Conservation (phyloP, 1,140 invertebrate species). For the Thaumatotibia leucotreta region DNA sequence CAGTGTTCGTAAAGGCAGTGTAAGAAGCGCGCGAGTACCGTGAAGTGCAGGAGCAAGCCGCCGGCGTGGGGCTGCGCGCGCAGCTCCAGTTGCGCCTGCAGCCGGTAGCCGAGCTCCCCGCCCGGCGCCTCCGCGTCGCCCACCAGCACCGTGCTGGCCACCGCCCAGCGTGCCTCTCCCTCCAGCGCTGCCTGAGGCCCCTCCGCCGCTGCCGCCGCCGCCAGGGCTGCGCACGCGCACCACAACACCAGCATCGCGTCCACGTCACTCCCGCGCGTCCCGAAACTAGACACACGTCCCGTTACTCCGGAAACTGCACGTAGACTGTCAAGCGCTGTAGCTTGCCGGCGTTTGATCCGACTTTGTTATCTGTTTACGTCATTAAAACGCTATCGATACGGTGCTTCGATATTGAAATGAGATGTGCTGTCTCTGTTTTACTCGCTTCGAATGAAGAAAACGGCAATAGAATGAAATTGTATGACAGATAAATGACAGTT, state of each 20-base stretch:
- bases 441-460: not conserved
- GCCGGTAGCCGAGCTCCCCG: not conserved
- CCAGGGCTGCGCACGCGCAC: not conserved
- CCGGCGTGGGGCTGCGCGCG: not conserved
- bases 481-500: not conserved
- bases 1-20: no score
- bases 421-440: not conserved
- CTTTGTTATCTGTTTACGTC: not conserved
- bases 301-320: not conserved
- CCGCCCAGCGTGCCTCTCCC: not conserved
- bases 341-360: not conserved
- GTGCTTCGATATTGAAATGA: not conserved
- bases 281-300: not conserved
- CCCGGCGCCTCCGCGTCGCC: not conserved
- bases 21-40: not conserved
- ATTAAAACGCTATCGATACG: not conserved
- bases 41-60: not conserved
- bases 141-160: not conserved
- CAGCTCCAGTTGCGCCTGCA: not conserved
- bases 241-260: not conserved
- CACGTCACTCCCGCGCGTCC: not conserved
- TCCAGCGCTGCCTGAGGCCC: not conserved
- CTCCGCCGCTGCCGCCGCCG: not conserved
- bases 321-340: not conserved
- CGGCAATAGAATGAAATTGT: not conserved